Conservation (phyloP, 2,888 invertebrate genomes). For the Acronicta psi region DNA sequence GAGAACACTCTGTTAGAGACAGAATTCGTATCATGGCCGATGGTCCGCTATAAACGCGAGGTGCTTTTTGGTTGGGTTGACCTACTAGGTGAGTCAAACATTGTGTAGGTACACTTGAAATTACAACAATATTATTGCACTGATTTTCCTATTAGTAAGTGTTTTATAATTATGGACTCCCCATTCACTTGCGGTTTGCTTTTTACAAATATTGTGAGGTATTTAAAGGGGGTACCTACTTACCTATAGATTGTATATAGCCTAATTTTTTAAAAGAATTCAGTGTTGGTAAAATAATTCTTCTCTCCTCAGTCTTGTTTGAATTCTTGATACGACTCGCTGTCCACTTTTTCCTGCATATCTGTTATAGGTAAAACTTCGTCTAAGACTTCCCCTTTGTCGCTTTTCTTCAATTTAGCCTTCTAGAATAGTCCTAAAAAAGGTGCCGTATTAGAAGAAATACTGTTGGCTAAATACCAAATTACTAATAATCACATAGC, state of each 20-base stretch:
- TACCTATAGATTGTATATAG: neutral
- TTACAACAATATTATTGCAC: constrained; percentile 5
- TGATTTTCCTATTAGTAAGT: constrained; percentile 27
- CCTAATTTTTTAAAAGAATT: neutral
- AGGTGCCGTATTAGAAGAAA: no score
- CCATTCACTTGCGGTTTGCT: constrained; percentile 19
- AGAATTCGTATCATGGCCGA: constrained; percentile 94
- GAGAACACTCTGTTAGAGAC: constrained; percentile 83
- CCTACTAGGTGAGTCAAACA: constrained; percentile 89
- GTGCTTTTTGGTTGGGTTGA: constrained; percentile 96
- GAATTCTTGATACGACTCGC: no score
- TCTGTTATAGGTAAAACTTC: no score
- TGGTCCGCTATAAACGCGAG: constrained; percentile 93
- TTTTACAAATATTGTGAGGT: neutral
- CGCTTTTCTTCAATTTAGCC: no score
- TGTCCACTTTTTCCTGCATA: no score
- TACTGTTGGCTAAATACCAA: no score
- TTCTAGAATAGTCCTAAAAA: no score
- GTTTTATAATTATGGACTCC: constrained; percentile 11
- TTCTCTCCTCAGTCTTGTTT: no score
- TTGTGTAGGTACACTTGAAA: constrained; percentile 1
- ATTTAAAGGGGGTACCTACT: neutral
- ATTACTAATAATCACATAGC: no score
- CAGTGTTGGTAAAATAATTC: no score
- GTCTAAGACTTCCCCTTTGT: no score